These are phyloP conservation scores for Tachina lurida DNA, from an alignment of 2,888 invertebrate genomes.

Conservation along the genomic window DNA sequence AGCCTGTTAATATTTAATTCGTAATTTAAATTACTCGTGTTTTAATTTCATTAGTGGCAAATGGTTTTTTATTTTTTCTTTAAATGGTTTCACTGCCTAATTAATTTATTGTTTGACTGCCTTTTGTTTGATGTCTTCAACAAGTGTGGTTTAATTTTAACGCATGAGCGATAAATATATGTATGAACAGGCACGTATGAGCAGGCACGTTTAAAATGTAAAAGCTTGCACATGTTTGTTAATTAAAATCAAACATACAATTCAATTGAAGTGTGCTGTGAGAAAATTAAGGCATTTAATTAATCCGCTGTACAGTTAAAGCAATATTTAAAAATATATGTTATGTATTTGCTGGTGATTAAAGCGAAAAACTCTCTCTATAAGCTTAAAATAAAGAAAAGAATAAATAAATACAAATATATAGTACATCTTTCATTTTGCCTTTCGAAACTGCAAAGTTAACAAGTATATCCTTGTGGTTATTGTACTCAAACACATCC, in stretches of 20 bases:
- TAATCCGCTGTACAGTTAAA: not conserved
- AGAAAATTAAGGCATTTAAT: conserved; percentile 2
- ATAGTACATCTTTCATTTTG: not conserved
- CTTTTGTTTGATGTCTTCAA: conserved; percentile 1
- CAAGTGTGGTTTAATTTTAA: conserved; percentile 23
- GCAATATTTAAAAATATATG: too few relatives aligned
- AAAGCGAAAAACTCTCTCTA: too few relatives aligned
- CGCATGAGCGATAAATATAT: conserved; percentile 26
- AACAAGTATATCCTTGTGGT: conserved; percentile 29
- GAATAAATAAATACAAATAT: not conserved
- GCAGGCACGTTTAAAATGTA: not conserved
- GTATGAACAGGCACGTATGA: conserved; percentile 15
- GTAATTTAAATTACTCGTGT: not conserved
- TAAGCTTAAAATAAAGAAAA: not conserved
- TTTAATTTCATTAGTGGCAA: not conserved
- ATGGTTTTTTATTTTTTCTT: not conserved
- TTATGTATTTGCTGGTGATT: too few relatives aligned
- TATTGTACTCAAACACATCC: conserved; percentile 13
- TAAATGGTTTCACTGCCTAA: not conserved
- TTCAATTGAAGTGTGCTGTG: not conserved
- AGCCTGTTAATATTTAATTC: too few relatives aligned
- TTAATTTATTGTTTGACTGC: not conserved
- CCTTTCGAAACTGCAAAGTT: conserved; percentile 19
- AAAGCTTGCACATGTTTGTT: conserved; percentile 13
- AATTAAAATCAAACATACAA: conserved; percentile 11